Conservation (phyloP, 1,140 invertebrate species). For the Anastrepha ludens region DNA sequence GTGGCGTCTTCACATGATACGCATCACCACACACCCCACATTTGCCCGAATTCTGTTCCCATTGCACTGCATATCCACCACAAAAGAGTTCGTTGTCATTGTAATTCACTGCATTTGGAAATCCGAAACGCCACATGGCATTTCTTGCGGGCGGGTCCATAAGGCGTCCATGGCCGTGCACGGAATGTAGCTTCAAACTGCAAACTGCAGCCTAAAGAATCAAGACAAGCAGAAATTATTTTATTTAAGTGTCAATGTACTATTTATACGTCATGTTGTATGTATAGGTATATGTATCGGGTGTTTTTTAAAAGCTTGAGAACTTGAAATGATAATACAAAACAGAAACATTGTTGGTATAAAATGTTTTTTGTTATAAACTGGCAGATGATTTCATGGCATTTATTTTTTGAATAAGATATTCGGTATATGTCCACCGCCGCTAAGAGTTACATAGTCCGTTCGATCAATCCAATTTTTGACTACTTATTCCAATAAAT, state of each 20-base stretch:
- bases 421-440: no score
- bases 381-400: no score
- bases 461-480: no score
- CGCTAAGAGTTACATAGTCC: no score
- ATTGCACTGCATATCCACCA: conserved; percentile 91
- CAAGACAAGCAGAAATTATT: background rate
- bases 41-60: conserved; percentile 87
- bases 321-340: no score
- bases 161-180: conserved; percentile 84
- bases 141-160: conserved; percentile 95
- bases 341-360: no score
- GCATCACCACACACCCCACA: conserved; percentile 94
- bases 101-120: conserved; percentile 93
- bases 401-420: no score
- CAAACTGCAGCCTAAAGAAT: conserved; percentile 37
- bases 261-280: no score
- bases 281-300: no score
- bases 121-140: conserved; percentile 95
- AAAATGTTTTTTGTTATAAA: no score
- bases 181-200: conserved; percentile 61
- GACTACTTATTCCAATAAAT: no score
- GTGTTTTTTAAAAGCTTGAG: no score
- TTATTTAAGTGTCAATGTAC: background rate
- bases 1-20: conserved; percentile 81
- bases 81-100: conserved; percentile 91